phyloP scores from a whole-genome alignment of 2,888 invertebrate species.

The Scaptomyza polygonia region DNA sequence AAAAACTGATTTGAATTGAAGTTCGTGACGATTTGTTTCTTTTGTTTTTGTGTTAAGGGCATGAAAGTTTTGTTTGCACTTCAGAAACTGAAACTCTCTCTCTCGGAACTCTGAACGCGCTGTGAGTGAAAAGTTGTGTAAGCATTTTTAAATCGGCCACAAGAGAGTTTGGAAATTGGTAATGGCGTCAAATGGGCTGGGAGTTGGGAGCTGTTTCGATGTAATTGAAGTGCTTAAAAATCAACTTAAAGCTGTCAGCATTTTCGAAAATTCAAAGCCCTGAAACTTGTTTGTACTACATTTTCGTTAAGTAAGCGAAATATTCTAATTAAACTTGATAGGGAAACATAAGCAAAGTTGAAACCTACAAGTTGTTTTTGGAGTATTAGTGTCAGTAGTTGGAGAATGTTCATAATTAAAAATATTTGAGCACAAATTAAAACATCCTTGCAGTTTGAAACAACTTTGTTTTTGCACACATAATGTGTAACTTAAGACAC shows the following conservation, averaged over 20 bases:
- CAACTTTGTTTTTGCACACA: conserved; percentile 22
- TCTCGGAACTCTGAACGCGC: conserved; percentile 9
- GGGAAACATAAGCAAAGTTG: neutral
- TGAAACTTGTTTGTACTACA: neutral
- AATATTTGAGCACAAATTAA: conserved; percentile 5
- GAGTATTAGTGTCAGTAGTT: neutral
- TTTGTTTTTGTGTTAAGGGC: conserved; percentile 55
- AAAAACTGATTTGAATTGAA: conserved; percentile 35
- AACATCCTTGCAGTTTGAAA: conserved; percentile 11
- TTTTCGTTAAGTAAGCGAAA: neutral
- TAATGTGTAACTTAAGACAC: conserved; percentile 16
- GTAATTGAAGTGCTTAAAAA: conserved; percentile 32
- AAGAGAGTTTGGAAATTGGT: conserved; percentile 39
- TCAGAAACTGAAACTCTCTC: conserved; percentile 44
- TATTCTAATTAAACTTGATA: neutral
- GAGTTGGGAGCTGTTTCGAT: neutral
- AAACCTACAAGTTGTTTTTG: neutral
- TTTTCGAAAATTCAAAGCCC: neutral
- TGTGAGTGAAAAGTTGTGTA: conserved; percentile 73
- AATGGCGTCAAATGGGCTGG: conserved; percentile 7
- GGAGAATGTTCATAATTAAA: neutral
- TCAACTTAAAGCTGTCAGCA: conserved; percentile 16
- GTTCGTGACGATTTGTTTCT: conserved; percentile 55
- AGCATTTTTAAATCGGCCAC: conserved; percentile 62
- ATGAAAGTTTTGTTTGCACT: conserved; percentile 70